phyloP scores from a whole-genome alignment of 2,113 vertebrate species.

The Microcebus tavaratra region DNA sequence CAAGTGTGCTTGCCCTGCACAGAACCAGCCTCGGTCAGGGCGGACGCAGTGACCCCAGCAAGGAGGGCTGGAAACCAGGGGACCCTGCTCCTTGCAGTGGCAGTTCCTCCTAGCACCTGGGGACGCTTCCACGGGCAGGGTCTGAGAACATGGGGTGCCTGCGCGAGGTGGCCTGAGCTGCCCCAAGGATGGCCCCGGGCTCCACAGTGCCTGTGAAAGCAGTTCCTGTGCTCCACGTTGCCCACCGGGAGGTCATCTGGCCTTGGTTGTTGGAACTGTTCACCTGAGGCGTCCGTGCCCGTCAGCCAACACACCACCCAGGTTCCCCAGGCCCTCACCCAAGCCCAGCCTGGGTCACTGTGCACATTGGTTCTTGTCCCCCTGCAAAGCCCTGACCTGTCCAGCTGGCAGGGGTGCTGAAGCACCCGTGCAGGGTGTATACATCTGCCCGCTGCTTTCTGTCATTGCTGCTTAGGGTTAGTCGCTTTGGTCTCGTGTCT shows the following conservation, averaged over 20 bases:
- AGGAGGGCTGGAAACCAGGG: neutral
- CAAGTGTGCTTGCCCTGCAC: neutral
- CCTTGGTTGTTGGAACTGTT: neutral
- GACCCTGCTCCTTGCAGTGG: too few relatives aligned
- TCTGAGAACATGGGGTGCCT: too few relatives aligned
- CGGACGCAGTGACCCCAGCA: neutral
- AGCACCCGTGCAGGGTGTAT: neutral
- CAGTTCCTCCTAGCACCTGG: neutral
- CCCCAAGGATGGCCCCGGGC: neutral
- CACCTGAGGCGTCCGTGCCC: rapidly evolving
- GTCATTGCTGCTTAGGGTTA: slow-evolving; percentile 85
- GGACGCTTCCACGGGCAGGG: neutral
- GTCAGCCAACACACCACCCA: too few relatives aligned
- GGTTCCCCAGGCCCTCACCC: neutral
- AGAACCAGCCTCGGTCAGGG: neutral
- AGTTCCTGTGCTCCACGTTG: neutral
- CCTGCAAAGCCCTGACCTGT: neutral
- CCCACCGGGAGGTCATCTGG: neutral
- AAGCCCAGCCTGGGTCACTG: neutral
- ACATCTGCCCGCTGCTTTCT: neutral
- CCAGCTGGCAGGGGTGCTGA: neutral
- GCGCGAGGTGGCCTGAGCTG: neutral
- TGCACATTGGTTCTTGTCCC: neutral
- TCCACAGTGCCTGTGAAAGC: neutral
- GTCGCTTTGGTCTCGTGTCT: slow-evolving; percentile 93